Conservation (phyloP, 2,888 invertebrate species). For the Thymelicus sylvestris region DNA sequence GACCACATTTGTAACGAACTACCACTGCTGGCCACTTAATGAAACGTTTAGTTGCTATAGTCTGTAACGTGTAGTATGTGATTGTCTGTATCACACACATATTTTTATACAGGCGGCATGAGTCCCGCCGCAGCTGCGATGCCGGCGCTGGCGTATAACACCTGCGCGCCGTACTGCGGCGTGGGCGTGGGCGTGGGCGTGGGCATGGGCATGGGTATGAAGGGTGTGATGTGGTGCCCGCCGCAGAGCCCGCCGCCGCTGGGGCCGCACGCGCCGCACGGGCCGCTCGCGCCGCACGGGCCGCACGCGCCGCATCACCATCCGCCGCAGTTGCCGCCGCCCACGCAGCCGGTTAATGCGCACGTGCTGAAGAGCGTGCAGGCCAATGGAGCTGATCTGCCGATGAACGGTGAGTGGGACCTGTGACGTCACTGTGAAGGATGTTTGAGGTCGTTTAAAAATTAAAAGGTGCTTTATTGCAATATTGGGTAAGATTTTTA, state of each 20-base stretch:
- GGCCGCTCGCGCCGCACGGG: slow-evolving; percentile 47
- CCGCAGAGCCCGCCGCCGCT: slow-evolving; percentile 36
- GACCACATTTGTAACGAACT: too few relatives aligned
- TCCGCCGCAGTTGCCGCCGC: slow-evolving; percentile 51
- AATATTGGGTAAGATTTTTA: too few relatives aligned
- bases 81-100: too few relatives aligned
- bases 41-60: too few relatives aligned
- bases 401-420: slow-evolving; percentile 76
- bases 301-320: slow-evolving; percentile 46
- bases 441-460: too few relatives aligned
- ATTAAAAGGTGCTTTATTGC: too few relatives aligned
- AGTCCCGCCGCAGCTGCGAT: neutral
- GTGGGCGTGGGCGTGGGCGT: slow-evolving; percentile 37
- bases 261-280: slow-evolving; percentile 40
- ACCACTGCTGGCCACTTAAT: too few relatives aligned
- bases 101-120: neutral
- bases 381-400: slow-evolving; percentile 82
- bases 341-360: slow-evolving; percentile 52
- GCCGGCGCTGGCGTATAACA: slow-evolving; percentile 39
- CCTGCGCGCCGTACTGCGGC: slow-evolving; percentile 59
- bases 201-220: slow-evolving; percentile 45
- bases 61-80: too few relatives aligned
- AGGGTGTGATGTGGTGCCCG: slow-evolving; percentile 62
- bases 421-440: too few relatives aligned
- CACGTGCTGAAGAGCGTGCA: slow-evolving; percentile 74